A percentile compares a stretch with the other conserved stretches of the same genome.
phyloP scores from a whole-genome alignment of 1,140 invertebrate species.

The Dendrolimus kikuchii region DNA sequence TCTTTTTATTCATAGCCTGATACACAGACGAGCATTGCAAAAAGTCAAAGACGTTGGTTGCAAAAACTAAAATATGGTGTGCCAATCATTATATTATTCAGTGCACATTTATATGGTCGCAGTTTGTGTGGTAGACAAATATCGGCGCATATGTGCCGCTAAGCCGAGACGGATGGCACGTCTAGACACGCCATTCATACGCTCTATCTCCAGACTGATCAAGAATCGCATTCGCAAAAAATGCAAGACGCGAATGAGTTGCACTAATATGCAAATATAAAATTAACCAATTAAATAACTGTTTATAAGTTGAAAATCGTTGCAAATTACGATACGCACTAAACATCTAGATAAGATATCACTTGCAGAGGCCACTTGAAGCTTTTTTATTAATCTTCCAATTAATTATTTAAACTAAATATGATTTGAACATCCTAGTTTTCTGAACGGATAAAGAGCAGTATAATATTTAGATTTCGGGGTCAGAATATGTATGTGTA shows the following conservation, averaged over 20 bases:
- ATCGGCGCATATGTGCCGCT: slow-evolving; percentile 21
- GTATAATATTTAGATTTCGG: no score
- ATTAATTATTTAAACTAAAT: no score
- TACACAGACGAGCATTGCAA: slow-evolving; percentile 15
- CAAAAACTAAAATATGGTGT: slow-evolving; percentile 19
- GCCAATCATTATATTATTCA: slow-evolving; percentile 28
- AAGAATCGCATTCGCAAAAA: slow-evolving; percentile 27
- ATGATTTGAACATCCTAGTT: no score
- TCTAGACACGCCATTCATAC: slow-evolving; percentile 36
- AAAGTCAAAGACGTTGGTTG: slow-evolving; percentile 19
- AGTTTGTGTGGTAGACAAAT: slow-evolving; percentile 25
- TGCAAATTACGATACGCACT: no score
- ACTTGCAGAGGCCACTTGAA: no score
- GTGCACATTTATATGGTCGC: slow-evolving; percentile 22
- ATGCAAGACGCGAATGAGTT: slow-evolving; percentile 16
- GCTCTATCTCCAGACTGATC: slow-evolving; percentile 44
- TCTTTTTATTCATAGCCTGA: slow-evolving; percentile 26
- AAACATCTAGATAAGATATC: no score
- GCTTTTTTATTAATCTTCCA: no score
- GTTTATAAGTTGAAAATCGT: not conserved
- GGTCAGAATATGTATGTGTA: no score
- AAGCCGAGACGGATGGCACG: slow-evolving; percentile 30
- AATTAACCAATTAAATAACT: slow-evolving; percentile 23
- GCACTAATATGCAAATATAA: slow-evolving; percentile 21
- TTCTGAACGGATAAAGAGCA: no score